A percentile compares a stretch with the other conserved stretches of the same genome.
These are phyloP conservation scores for Chiridota heheva DNA, from an alignment of 35 echinoderm and acorn worm species.

Conservation along the genomic window DNA sequence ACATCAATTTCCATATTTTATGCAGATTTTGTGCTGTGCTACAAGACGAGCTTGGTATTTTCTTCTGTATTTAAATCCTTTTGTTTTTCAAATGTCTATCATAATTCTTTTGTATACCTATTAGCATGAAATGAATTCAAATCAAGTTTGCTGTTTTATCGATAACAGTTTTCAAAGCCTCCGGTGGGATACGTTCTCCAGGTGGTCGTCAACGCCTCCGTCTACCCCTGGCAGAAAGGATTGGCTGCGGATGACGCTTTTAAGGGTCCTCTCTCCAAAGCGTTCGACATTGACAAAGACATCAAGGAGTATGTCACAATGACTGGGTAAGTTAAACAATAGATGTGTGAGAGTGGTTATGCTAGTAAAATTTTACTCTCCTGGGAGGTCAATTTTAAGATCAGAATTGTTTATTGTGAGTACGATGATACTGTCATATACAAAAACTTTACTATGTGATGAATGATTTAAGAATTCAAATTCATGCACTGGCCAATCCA, in stretches of 20 bases:
- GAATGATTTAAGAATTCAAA: too few species aligned
- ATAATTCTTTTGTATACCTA: too few species aligned
- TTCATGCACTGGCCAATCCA: too few species aligned
- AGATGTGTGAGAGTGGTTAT: background rate
- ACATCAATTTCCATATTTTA: too few species aligned
- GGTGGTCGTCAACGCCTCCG: constrained; percentile 83
- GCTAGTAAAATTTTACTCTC: background rate
- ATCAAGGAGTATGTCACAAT: constrained; percentile 65
- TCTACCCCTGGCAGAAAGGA: constrained; percentile 87
- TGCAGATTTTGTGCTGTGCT: too few species aligned
- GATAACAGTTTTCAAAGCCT: constrained; percentile 87
- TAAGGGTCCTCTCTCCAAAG: constrained; percentile 71
- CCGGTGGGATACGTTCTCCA: constrained; percentile 90
- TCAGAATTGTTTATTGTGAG: background rate
- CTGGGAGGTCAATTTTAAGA: background rate
- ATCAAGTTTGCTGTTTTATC: too few species aligned
- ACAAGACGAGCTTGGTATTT: too few species aligned
- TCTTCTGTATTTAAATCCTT: too few species aligned
- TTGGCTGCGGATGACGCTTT: constrained; percentile 80
- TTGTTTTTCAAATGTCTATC: too few species aligned
- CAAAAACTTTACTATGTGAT: background rate
- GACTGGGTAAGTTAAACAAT: constrained; percentile 69
- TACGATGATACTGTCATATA: background rate
- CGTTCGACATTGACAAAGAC: constrained; percentile 78
- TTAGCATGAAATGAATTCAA: too few species aligned